These are phyloP conservation scores for Chelon auratus DNA, from an alignment of 2,797 vertebrate species.

Conservation along the genomic window DNA sequence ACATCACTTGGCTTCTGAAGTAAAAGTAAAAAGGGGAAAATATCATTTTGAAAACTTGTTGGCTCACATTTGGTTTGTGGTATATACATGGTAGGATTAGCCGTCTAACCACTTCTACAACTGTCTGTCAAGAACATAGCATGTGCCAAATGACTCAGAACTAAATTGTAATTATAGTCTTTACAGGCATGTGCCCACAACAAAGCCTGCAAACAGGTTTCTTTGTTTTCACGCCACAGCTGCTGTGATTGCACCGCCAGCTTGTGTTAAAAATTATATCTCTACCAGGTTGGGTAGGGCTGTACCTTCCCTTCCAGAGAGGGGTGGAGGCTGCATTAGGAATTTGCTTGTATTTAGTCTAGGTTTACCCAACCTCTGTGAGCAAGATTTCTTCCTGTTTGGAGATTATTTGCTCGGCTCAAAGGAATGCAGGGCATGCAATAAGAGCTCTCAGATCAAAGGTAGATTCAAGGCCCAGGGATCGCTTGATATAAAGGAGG, in stretches of 20 bases:
- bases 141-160: constrained; percentile 68
- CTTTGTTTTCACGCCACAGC: constrained; percentile 68
- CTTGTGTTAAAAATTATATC: constrained; percentile 46
- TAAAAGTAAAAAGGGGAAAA: not conserved
- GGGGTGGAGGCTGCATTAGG: constrained; percentile 12
- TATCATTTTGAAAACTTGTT: constrained; percentile 33
- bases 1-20: constrained; percentile 14
- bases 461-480: constrained; percentile 59
- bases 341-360: constrained; percentile 60
- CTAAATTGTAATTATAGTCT: constrained; percentile 72
- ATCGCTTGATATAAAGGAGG: constrained; percentile 70
- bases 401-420: constrained; percentile 61
- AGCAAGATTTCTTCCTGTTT: constrained; percentile 44
- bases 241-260: constrained; percentile 65
- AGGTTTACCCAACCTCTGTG: constrained; percentile 53
- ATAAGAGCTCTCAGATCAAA: constrained; percentile 66
- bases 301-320: constrained; percentile 32
- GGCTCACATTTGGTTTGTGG: constrained; percentile 26
- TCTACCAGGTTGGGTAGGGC: constrained; percentile 17
- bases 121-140: constrained; percentile 54
- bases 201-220: constrained; percentile 65
- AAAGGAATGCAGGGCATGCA: constrained; percentile 63
- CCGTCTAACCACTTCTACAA: constrained; percentile 44
- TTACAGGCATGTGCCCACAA: constrained; percentile 62
- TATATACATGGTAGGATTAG: constrained; percentile 45